Percentiles rank a stretch among this genome's conserved stretches.
phyloP scores from a whole-genome alignment of 2,797 vertebrate species.

The Enteromius argenteus region DNA sequence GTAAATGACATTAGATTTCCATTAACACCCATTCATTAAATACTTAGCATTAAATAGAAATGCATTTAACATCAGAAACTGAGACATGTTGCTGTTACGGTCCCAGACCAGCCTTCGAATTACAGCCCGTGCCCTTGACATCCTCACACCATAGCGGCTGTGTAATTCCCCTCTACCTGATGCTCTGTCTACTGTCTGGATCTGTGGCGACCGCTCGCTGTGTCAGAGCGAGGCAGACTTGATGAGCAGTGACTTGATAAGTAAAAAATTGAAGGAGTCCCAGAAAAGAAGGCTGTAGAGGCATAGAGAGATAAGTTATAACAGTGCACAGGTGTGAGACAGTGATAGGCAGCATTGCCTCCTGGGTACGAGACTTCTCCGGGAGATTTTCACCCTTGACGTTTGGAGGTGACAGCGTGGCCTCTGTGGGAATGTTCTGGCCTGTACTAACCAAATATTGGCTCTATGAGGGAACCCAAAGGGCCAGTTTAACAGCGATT shows the following conservation, averaged over 20 bases:
- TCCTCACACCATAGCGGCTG: neutral
- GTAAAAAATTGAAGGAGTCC: slow-evolving; percentile 61
- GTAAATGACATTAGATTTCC: neutral
- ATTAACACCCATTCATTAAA: neutral
- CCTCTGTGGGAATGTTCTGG: slow-evolving; percentile 50
- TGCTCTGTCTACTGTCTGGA: slow-evolving; percentile 33
- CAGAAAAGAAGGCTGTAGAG: slow-evolving; percentile 58
- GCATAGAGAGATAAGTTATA: slow-evolving; percentile 62
- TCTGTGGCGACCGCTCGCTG: slow-evolving; percentile 34
- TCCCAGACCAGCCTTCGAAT: neutral
- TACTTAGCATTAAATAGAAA: neutral
- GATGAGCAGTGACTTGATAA: slow-evolving; percentile 59
- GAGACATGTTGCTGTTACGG: neutral
- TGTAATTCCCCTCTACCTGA: slow-evolving; percentile 37
- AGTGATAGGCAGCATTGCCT: slow-evolving; percentile 65
- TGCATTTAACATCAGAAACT: neutral
- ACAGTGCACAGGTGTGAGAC: slow-evolving; percentile 63
- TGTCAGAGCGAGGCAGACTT: slow-evolving; percentile 34
- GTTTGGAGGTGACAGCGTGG: slow-evolving; percentile 49
- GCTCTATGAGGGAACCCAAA: slow-evolving; percentile 36
- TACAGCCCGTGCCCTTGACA: slow-evolving; percentile 26
- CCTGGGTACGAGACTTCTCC: slow-evolving; percentile 53
- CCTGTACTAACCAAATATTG: slow-evolving; percentile 40
- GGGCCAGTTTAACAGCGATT: slow-evolving; percentile 36
- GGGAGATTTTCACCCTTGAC: slow-evolving; percentile 48